Percentiles rank a stretch among this genome's conserved stretches.
Evolutionary conservation across 1,140 invertebrate genomes (phyloP).

Genomic region (Steinernema khuongi): DNA sequence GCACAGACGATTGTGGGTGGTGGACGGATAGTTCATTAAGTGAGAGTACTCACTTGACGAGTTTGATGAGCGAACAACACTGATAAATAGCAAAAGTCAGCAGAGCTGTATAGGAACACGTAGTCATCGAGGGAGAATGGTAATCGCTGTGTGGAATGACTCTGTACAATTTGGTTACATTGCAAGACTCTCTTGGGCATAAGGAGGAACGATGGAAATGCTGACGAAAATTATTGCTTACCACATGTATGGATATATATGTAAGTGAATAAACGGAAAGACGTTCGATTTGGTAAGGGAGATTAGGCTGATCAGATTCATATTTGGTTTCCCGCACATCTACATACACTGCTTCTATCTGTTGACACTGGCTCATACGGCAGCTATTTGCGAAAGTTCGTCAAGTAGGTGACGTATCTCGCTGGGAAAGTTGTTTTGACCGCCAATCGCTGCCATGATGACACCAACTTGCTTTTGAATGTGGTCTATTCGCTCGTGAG

Average conservation of each 20-base stretch:
- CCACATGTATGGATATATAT: background rate
- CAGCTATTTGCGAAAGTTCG: constrained; percentile 3
- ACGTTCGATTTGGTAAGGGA: background rate
- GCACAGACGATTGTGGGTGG: background rate
- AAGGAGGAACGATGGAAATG: background rate
- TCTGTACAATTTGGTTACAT: constrained; percentile 6
- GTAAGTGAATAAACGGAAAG: background rate
- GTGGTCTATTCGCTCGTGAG: background rate
- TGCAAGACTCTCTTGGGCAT: background rate
- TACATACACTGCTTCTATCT: background rate
- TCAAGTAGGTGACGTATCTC: constrained; percentile 8
- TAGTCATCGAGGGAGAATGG: background rate
- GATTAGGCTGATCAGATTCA: background rate
- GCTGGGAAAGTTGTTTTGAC: background rate
- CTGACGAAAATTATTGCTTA: background rate
- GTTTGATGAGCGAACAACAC: background rate
- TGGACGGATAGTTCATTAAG: background rate
- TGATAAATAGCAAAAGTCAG: background rate
- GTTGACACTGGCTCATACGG: background rate
- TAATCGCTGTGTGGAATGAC: constrained; percentile 3
- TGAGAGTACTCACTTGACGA: background rate
- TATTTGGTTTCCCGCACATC: constrained; percentile 8
- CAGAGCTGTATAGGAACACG: background rate
- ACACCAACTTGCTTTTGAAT: background rate
- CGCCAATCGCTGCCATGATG: background rate